Base-by-base conservation (phyloP, 2,113 vertebrate species). In the Cinclus cinclus region DNA sequence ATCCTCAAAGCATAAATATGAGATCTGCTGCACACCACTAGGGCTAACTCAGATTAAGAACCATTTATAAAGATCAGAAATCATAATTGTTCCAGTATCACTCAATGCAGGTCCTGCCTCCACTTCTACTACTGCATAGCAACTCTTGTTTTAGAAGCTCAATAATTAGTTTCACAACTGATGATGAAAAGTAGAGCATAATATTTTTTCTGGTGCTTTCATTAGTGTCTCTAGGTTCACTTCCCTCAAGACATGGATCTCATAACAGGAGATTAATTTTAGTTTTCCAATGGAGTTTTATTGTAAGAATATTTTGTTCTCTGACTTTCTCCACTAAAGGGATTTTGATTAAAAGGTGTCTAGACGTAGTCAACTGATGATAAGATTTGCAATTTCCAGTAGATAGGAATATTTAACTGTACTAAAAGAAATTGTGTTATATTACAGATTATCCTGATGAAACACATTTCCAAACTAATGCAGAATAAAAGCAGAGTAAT, bases 141-240 rank as follows among this genome's bases (percentile, higher is more conserved):
- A 86, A 59, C 68, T 94, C 17, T 23, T 35, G 16, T 39, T 87
- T 92, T 47, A 95, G 49, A 85, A 92, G 35, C 30, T 80, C 81
- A 79, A 30, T 77, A 79, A 91, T 91, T 86, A 87, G 50, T 87
- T 91, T 69, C 55, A 69, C 44, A 90, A 70, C 15, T 50, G 42
- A 88, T 87, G 89, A 95, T 64, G 47, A 80, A 85, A 92, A 95
- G 68, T 41, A 77, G 46, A 77, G 67, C 50, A 73, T 69, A 78
- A 41, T 73, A 78, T 69, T 87, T 85, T 95, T 91, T 70, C 78
- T 67, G 24, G 33, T 46, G 63, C 59, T 95, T 85, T 91, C 63
- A 78, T 92, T 88, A 87, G 10, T 52, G 65, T 74, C 82, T 74
- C 31, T 63, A 63, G 59, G 75, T 86, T 95, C 78, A 83, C 90